Base-by-base conservation (phyloP, 2,888 invertebrate species). In the Myathropa florea region DNA sequence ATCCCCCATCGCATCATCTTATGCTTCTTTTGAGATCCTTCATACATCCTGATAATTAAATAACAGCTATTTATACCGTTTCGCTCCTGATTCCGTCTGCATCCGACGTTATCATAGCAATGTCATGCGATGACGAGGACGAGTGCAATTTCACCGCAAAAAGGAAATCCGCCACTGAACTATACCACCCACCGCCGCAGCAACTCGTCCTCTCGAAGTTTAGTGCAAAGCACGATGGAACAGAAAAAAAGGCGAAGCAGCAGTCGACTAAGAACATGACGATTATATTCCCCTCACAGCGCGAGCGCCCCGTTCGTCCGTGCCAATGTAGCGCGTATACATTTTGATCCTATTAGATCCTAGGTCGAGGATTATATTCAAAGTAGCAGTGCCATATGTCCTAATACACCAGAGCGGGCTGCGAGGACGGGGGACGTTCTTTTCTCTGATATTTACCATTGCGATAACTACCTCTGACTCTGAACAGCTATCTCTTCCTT, bases 331-430 rank as follows among this genome's bases (percentile, higher is more conserved):
- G 23, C 21, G 81, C 71, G 75, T 81, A 72, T 81, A 78, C 82
- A 82, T 73, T 82, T 85, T 85, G 72, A 85, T 85, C 85, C 82
- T 85, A 77, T 85, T 82, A 82, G 46, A 82, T 14, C 82, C 59
- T 82, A 77, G 82, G 85, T 85, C 77, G 85, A 72, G 82, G 85
- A 85, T 82, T 82, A 85, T 68, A 82, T 73, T 77, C 68, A 82
- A 78, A 77, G 77, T 46, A 76, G 71, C 70, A 79, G 61, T 77
- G 59, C 71, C 57, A 68, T 57, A 71, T 79, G 60, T 79, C 76
- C 57, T 70, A 75, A 70, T 64, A 39, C 39, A 67, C 55, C 67
- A 83, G 61, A 30, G 72, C 33, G 59, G 68, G 68, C 18, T 30
- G 70, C 14, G 21, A 9, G 21, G 33, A 18, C 23, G 68, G 46